Conservation (phyloP, 35 echinoderm and acorn worm genomes). For the Heliocidaris tuberculata region DNA sequence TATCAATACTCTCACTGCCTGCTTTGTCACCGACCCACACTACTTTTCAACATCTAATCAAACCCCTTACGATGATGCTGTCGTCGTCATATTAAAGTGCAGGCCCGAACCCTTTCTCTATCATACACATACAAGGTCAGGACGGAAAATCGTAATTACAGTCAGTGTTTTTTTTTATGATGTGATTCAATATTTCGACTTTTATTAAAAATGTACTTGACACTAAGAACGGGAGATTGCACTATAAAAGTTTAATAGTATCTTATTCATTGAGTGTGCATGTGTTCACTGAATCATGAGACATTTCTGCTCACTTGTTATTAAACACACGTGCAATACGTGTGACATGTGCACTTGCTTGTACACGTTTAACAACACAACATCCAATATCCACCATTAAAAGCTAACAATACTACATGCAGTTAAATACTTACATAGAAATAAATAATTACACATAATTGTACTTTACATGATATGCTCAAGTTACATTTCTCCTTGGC, state of each 20-base stretch:
- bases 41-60: neutral
- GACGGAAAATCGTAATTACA: neutral
- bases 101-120: neutral
- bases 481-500: too few relatives aligned
- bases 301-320: too few relatives aligned
- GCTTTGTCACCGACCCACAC: neutral
- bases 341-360: too few relatives aligned
- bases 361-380: too few relatives aligned
- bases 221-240: neutral
- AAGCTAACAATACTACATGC: too few relatives aligned
- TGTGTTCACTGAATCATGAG: neutral
- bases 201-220: neutral
- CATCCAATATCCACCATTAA: too few relatives aligned
- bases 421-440: too few relatives aligned
- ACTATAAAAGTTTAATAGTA: neutral
- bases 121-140: neutral
- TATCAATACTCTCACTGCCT: neutral
- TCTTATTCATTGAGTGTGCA: neutral
- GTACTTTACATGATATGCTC: too few relatives aligned
- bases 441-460: too few relatives aligned
- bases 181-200: neutral
- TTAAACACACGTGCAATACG: too few relatives aligned
- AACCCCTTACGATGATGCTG: neutral
- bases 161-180: neutral
- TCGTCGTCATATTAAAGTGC: neutral